Evolutionary conservation across 2,113 vertebrate genomes (phyloP).

Genomic region (Oreochromis niloticus): DNA sequence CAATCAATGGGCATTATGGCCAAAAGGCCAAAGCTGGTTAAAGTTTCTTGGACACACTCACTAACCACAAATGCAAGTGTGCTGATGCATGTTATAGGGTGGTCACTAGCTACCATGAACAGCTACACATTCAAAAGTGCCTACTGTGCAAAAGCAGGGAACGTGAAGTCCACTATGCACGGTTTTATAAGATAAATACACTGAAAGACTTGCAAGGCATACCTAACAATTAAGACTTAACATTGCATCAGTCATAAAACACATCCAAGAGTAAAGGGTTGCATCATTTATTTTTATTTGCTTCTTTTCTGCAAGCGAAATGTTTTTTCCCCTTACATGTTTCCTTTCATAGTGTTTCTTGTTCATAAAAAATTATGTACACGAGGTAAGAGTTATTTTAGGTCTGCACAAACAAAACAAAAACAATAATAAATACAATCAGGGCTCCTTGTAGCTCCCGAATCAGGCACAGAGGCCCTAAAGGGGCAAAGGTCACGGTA

Average conservation of each 20-base stretch:
- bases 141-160: neutral
- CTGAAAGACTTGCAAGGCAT: neutral
- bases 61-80: slow-evolving; percentile 47
- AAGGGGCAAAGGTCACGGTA: slow-evolving; percentile 77
- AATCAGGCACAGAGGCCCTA: slow-evolving; percentile 68
- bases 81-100: slow-evolving; percentile 59
- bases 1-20: slow-evolving; percentile 17
- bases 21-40: slow-evolving; percentile 43
- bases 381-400: neutral
- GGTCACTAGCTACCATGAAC: slow-evolving; percentile 37
- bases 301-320: neutral
- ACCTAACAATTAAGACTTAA: neutral
- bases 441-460: slow-evolving; percentile 62
- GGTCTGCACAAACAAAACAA: neutral
- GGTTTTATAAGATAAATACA: neutral
- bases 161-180: neutral
- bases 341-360: neutral
- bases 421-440: slow-evolving; percentile 65
- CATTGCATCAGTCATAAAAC: neutral
- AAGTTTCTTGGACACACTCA: slow-evolving; percentile 51
- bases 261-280: neutral
- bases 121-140: slow-evolving; percentile 4
- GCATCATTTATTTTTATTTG: neutral
- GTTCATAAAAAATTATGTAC: neutral
- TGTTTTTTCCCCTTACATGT: neutral